Evolutionary conservation across 2,888 invertebrate genomes (phyloP).

Genomic region (Synanthedon vespiformis): DNA sequence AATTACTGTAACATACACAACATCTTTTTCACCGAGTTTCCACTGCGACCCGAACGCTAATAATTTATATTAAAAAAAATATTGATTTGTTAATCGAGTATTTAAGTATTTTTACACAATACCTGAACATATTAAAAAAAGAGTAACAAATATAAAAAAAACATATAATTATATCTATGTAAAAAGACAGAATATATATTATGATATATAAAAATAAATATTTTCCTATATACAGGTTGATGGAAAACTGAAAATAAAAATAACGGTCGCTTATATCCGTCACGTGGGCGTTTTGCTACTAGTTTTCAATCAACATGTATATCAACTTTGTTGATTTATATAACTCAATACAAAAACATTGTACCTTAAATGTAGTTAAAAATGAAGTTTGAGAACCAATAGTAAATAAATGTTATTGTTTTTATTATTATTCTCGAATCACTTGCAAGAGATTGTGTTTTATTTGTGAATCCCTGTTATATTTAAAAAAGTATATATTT

Average conservation of each 20-base stretch:
- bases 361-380: conserved; percentile 58
- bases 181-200: conserved; percentile 51
- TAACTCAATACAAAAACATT: conserved; percentile 56
- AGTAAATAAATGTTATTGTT: conserved; percentile 68
- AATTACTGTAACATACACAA: no score
- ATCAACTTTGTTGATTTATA: conserved; percentile 60
- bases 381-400: conserved; percentile 63
- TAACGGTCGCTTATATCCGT: background rate
- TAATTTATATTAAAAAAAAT: conserved; percentile 34
- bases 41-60: no score
- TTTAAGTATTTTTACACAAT: conserved; percentile 67
- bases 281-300: background rate
- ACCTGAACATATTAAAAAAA: conserved; percentile 55
- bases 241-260: conserved; percentile 15
- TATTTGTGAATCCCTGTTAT: conserved; percentile 22
- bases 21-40: no score
- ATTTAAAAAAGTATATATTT: no score
- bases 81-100: conserved; percentile 60
- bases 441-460: conserved; percentile 62
- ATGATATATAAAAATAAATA: conserved; percentile 30
- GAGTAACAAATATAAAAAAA: conserved; percentile 45
- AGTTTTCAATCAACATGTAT: conserved; percentile 29
- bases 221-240: conserved; percentile 40
- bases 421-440: conserved; percentile 68
- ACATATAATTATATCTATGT: conserved; percentile 38